Conservation (phyloP, 1,140 invertebrate genomes). For the Drusus annulatus region DNA sequence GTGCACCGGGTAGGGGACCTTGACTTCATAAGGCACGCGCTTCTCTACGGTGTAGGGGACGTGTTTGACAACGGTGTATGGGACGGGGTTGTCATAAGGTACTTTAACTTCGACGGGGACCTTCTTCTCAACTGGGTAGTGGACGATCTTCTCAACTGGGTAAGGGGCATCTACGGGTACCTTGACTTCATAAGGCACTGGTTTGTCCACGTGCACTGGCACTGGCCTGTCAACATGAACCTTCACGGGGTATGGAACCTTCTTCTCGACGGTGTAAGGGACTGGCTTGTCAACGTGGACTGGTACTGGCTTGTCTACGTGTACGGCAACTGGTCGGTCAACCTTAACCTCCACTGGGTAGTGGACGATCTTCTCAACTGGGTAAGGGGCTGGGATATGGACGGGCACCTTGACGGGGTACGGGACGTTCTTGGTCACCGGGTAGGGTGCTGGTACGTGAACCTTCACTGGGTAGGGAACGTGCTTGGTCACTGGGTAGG, state of each 20-base stretch:
- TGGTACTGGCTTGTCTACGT: slow-evolving; percentile 74
- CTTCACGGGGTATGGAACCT: slow-evolving; percentile 75
- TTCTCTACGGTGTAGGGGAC: slow-evolving; percentile 74
- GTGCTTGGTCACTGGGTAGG: slow-evolving; percentile 77
- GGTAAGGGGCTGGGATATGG: slow-evolving; percentile 78
- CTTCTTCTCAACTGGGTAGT: slow-evolving; percentile 79
- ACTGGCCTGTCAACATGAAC: slow-evolving; percentile 75
- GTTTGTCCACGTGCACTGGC: slow-evolving; percentile 80
- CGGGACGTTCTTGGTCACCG: slow-evolving; percentile 80
- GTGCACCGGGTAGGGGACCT: slow-evolving; percentile 75
- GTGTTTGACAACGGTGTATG: slow-evolving; percentile 74
- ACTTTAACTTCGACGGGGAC: slow-evolving; percentile 74
- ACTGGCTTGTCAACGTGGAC: slow-evolving; percentile 75
- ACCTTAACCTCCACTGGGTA: slow-evolving; percentile 80
- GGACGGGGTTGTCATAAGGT: slow-evolving; percentile 73
- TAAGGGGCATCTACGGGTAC: slow-evolving; percentile 78
- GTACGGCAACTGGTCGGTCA: slow-evolving; percentile 77
- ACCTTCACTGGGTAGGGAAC: slow-evolving; percentile 80
- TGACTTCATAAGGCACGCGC: slow-evolving; percentile 73
- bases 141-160: slow-evolving; percentile 81
- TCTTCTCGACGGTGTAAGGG: slow-evolving; percentile 77
- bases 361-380: slow-evolving; percentile 81
- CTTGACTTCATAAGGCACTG: slow-evolving; percentile 75
- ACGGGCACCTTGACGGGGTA: slow-evolving; percentile 79
- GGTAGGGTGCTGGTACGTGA: slow-evolving; percentile 78